A percentile compares a stretch with the other conserved stretches of the same genome.
Conservation (phyloP, 2,888 invertebrate species). For the Agriopis aurantiaria region DNA sequence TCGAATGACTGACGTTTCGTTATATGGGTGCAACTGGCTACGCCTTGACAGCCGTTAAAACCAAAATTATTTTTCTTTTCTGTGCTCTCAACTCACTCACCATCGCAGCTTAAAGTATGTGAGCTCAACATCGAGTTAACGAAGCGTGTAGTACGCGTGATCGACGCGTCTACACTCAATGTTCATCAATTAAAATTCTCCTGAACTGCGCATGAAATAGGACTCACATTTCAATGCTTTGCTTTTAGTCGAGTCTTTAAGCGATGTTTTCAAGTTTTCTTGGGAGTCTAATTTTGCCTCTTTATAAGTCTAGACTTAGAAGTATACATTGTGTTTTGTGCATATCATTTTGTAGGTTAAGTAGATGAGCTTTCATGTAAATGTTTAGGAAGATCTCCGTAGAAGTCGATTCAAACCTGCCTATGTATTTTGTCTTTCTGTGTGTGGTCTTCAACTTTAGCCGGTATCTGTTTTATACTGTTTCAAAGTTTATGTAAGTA, state of each 20-base stretch:
- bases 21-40: too few species aligned
- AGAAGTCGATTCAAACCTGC: background rate
- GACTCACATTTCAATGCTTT: background rate
- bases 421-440: background rate
- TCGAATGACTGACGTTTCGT: too few species aligned
- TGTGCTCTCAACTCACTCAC: too few species aligned
- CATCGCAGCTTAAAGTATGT: too few species aligned
- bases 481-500: background rate
- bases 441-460: background rate
- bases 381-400: background rate
- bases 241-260: background rate
- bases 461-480: background rate
- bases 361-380: background rate
- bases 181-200: background rate
- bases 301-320: background rate
- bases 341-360: background rate
- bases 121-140: background rate
- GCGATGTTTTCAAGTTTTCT: background rate
- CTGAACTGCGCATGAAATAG: background rate
- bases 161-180: fast-evolving
- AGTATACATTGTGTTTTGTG: too few species aligned
- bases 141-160: background rate
- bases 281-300: background rate
- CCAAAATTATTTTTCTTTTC: too few species aligned
- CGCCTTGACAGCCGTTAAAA: too few species aligned